Conservation (phyloP, 2,113 vertebrate species). For the Cynocephalus volans region DNA sequence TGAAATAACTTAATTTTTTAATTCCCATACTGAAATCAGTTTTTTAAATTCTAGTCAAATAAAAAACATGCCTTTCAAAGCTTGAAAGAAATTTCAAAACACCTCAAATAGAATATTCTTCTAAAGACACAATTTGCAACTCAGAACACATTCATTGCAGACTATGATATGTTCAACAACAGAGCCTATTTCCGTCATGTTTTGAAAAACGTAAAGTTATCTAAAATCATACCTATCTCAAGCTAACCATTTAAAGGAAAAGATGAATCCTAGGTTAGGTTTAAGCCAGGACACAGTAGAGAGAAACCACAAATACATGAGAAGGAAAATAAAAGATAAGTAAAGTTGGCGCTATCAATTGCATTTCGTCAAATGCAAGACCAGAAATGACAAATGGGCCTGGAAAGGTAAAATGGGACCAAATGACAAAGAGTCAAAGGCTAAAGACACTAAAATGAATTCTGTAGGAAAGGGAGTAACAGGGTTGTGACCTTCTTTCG, state of each 20-base stretch:
- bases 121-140: constrained; percentile 54
- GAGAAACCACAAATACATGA: not conserved
- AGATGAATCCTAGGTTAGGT: not conserved
- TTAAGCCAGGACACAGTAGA: not conserved
- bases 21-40: not conserved
- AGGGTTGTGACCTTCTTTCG: not conserved
- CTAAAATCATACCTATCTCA: constrained; percentile 21
- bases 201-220: not conserved
- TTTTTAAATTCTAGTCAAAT: no score
- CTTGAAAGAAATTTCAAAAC: constrained; percentile 1
- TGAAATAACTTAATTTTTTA: constrained; percentile 56
- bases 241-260: constrained; percentile 43
- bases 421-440: no score
- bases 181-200: not conserved
- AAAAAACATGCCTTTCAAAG: no score
- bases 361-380: no score
- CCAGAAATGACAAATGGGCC: no score
- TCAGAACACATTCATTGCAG: constrained; percentile 4
- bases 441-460: constrained; percentile 24
- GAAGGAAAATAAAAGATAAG: not conserved
- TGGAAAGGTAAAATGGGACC: no score
- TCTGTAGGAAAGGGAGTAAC: not conserved
- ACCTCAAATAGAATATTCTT: constrained; percentile 20
- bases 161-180: not conserved
- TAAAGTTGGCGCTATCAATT: no score